phyloP scores from a whole-genome alignment of 2,797 vertebrate genomes.

The Hoplostethus atlanticus region DNA sequence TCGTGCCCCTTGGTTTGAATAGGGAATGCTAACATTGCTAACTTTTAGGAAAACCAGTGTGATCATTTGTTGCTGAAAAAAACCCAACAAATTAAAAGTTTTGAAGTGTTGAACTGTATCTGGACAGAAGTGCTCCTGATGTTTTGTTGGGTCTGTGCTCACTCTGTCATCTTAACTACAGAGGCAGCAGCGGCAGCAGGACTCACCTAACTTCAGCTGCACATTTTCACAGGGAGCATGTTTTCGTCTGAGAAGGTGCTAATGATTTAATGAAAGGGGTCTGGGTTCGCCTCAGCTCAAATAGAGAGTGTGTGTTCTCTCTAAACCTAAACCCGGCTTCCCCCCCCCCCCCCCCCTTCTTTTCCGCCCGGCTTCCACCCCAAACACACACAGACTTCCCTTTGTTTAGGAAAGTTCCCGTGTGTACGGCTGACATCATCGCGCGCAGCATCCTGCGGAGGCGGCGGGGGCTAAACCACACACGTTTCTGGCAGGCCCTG shows the following conservation, averaged over 20 bases:
- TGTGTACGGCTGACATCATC: constrained; percentile 85
- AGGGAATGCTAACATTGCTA: neutral
- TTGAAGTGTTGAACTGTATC: constrained; percentile 8
- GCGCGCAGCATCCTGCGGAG: constrained; percentile 68
- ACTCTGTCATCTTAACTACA: neutral
- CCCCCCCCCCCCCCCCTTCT: constrained; percentile 30
- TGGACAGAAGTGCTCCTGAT: neutral
- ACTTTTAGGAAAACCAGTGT: neutral
- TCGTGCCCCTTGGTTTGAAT: neutral
- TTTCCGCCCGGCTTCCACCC: constrained; percentile 74
- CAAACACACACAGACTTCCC: constrained; percentile 82
- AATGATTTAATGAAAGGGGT: constrained; percentile 81
- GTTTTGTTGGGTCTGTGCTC: neutral
- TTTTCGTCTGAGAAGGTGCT: constrained; percentile 76
- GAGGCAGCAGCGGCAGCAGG: constrained; percentile 7
- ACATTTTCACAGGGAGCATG: constrained; percentile 49
- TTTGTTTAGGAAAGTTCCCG: constrained; percentile 87
- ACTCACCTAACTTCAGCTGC: constrained; percentile 22
- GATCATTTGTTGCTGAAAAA: too few species aligned
- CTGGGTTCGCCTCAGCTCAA: constrained; percentile 65
- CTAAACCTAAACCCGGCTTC: constrained; percentile 46
- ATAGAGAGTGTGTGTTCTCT: constrained; percentile 69
- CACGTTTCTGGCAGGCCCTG: constrained; percentile 80
- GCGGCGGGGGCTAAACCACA: constrained; percentile 76
- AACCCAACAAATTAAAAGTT: too few species aligned